phyloP scores from a whole-genome alignment of 2,888 invertebrate species.

The Cosmorhoe ocellata region DNA sequence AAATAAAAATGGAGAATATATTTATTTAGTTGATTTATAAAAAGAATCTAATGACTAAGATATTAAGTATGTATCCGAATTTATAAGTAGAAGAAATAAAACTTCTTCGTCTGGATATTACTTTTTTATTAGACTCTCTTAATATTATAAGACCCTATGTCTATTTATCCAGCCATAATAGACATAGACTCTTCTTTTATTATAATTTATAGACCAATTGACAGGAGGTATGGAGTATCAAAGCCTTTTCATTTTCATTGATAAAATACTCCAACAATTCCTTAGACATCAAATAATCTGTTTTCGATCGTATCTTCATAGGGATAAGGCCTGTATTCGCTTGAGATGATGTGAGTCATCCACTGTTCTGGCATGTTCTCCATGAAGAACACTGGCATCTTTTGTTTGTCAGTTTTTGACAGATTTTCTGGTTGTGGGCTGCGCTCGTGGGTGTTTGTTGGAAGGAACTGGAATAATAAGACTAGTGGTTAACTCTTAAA shows the following conservation, averaged over 20 bases:
- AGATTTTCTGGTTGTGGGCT: slow-evolving; percentile 28
- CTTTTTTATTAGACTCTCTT: slow-evolving; percentile 49
- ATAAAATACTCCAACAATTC: neutral
- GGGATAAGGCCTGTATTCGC: slow-evolving; percentile 51
- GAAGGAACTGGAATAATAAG: slow-evolving; percentile 9
- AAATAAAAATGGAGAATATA: no score
- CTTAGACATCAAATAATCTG: slow-evolving; percentile 32
- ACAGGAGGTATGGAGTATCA: slow-evolving; percentile 27
- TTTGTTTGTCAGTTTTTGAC: slow-evolving; percentile 35
- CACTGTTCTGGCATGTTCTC: slow-evolving; percentile 53
- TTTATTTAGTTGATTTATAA: slow-evolving; percentile 15
- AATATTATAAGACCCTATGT: slow-evolving; percentile 39
- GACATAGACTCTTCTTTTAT: slow-evolving; percentile 39
- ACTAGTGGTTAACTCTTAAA: neutral
- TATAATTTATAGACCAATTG: slow-evolving; percentile 23
- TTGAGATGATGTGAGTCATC: slow-evolving; percentile 40
- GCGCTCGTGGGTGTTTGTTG: slow-evolving; percentile 33
- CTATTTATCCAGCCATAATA: slow-evolving; percentile 53
- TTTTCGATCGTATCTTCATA: slow-evolving; percentile 52
- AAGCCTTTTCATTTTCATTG: neutral
- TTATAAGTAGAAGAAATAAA: slow-evolving; percentile 33
- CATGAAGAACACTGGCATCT: slow-evolving; percentile 42
- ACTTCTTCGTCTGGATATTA: slow-evolving; percentile 32
- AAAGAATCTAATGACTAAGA: slow-evolving; percentile 3
- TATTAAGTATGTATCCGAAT: slow-evolving; percentile 22